These are phyloP conservation scores for Aleiodes sp. DNA, from an alignment of 1,140 invertebrate species.

Conservation along the genomic window DNA sequence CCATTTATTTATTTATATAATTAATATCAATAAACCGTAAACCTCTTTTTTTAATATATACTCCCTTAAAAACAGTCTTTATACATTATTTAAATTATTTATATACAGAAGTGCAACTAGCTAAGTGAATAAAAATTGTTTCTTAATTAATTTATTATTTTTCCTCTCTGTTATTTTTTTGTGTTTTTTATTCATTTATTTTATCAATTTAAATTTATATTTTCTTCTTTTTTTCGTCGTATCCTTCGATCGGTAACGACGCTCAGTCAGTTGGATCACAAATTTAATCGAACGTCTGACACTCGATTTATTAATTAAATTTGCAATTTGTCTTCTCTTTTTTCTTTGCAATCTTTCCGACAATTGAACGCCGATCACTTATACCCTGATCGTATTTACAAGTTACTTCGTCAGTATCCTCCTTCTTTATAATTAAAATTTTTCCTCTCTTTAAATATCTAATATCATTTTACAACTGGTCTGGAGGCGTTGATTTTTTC, in stretches of 20 bases:
- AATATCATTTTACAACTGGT: background rate
- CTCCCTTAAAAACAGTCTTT: conserved; percentile 61
- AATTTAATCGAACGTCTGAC: conserved; percentile 19
- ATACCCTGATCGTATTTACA: conserved; percentile 62
- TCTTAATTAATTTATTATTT: conserved; percentile 22
- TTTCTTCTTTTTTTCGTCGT: conserved; percentile 25
- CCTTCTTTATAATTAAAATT: conserved; percentile 10
- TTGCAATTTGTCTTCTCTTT: too few relatives aligned
- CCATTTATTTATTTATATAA: conserved; percentile 22
- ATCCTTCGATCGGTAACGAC: conserved; percentile 30
- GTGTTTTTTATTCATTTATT: background rate
- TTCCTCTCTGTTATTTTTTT: background rate
- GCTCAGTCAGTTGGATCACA: background rate
- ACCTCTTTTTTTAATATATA: conserved; percentile 35
- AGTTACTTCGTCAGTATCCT: background rate
- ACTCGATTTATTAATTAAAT: conserved; percentile 14
- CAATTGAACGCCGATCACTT: conserved; percentile 42
- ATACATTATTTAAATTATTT: conserved; percentile 64
- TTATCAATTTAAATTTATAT: conserved; percentile 11
- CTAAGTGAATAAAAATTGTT: conserved; percentile 56
- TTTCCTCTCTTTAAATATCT: background rate
- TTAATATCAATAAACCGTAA: conserved; percentile 31
- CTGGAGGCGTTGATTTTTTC: background rate
- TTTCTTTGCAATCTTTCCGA: background rate
- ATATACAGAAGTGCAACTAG: conserved; percentile 61